Conservation (phyloP, 2,797 vertebrate genomes). For the Loris lydekkerianus region DNA sequence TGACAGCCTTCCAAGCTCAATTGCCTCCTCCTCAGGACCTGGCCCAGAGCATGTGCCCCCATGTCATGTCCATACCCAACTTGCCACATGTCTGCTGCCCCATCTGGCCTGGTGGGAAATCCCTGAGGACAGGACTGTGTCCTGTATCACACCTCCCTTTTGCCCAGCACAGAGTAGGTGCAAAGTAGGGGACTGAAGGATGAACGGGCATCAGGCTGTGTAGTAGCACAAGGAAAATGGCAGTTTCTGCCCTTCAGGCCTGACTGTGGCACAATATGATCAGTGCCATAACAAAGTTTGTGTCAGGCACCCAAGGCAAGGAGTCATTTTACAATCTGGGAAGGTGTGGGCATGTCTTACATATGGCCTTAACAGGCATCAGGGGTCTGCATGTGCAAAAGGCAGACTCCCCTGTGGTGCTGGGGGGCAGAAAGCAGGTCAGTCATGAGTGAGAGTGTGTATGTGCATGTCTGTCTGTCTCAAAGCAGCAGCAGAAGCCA, state of each 20-base stretch:
- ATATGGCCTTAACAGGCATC: neutral
- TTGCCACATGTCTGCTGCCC: fast-evolving
- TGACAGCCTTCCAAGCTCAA: neutral
- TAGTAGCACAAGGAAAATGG: neutral
- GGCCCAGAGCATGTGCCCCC: fast-evolving
- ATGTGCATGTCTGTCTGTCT: neutral
- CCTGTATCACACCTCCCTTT: neutral
- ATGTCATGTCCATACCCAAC: fast-evolving
- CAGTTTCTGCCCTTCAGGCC: neutral
- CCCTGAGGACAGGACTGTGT: too few species aligned
- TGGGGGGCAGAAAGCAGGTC: neutral
- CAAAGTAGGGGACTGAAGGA: neutral
- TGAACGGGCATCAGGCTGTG: fast-evolving
- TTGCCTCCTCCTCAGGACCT: neutral
- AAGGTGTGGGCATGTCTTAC: too few species aligned
- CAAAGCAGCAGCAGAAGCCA: neutral
- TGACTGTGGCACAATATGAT: neutral
- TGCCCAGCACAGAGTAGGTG: neutral
- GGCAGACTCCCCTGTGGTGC: neutral
- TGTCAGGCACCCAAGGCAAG: too few species aligned
- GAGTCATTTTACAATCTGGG: neutral
- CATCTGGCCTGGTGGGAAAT: neutral
- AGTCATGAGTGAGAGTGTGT: neutral
- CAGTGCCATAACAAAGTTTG: fast-evolving
- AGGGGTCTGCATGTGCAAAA: neutral